Evolutionary conservation across 2,113 vertebrate species (phyloP).

Genomic region (Vulpes lagopus): DNA sequence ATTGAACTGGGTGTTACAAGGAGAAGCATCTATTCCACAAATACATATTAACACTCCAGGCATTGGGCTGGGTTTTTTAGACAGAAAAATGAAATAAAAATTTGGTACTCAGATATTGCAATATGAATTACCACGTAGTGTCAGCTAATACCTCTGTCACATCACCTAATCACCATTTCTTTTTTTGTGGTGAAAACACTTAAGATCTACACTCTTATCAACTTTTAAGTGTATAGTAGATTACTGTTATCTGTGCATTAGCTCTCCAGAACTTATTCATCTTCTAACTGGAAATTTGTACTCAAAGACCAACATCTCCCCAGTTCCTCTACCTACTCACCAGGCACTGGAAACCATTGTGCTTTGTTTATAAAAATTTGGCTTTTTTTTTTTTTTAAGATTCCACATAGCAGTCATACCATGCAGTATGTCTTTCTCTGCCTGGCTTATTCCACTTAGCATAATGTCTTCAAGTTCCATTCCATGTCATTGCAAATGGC

Average conservation of each 20-base stretch:
- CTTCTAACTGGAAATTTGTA: neutral
- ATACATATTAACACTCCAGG: neutral
- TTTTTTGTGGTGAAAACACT: neutral
- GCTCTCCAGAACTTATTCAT: neutral
- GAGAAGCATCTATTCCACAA: neutral
- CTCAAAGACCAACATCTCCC: neutral
- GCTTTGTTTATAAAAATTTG: neutral
- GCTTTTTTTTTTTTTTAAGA: neutral
- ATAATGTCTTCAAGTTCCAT: neutral
- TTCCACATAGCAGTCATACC: neutral
- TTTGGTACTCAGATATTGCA: neutral
- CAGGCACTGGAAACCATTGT: neutral
- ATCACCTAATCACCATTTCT: conserved; percentile 4
- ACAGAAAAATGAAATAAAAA: neutral
- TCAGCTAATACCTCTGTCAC: neutral
- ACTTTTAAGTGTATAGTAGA: neutral
- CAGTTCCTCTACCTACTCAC: neutral
- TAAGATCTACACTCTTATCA: neutral
- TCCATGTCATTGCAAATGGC: neutral
- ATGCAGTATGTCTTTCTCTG: neutral
- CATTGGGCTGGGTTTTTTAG: neutral
- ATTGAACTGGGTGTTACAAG: neutral
- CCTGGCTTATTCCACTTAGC: neutral
- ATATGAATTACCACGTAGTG: neutral
- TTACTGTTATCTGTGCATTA: neutral